These are phyloP conservation scores for Melanotaenia duboulayi DNA, from an alignment of 2,113 vertebrate species.

Conservation along the genomic window DNA sequence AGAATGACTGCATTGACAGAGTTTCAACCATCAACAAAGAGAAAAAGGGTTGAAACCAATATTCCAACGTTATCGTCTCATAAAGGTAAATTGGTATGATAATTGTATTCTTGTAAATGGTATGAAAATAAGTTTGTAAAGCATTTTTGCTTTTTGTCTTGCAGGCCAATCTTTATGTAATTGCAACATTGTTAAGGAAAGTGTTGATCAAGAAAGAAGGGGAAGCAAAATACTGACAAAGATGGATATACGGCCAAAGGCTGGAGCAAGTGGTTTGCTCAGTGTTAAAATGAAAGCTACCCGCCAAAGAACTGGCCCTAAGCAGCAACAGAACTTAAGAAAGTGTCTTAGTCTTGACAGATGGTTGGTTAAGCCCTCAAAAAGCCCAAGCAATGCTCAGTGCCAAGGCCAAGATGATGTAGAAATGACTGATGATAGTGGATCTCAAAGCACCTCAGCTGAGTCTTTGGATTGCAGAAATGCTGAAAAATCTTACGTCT, in stretches of 20 bases:
- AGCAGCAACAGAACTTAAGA: slow-evolving; percentile 37
- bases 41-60: slow-evolving; percentile 41
- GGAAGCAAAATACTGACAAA: slow-evolving; percentile 1
- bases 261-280: slow-evolving; percentile 17
- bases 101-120: neutral
- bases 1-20: slow-evolving; percentile 71
- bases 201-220: slow-evolving; percentile 35
- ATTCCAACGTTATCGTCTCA: neutral
- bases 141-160: neutral
- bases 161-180: slow-evolving; percentile 8
- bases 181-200: slow-evolving; percentile 15
- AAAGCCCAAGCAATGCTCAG: neutral
- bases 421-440: slow-evolving; percentile 46
- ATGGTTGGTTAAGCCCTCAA: slow-evolving; percentile 61
- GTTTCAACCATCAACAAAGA: slow-evolving; percentile 67
- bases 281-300: slow-evolving; percentile 45
- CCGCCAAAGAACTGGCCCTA: slow-evolving; percentile 21
- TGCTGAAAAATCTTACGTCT: slow-evolving; percentile 9
- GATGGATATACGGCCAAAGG: slow-evolving; percentile 46
- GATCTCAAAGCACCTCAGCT: slow-evolving; percentile 19
- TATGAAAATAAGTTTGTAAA: neutral
- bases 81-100: slow-evolving; percentile 31
- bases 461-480: neutral
- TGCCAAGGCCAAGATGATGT: slow-evolving; percentile 27
- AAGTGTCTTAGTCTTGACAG: slow-evolving; percentile 58